Evolutionary conservation across 2,797 vertebrate species (phyloP), one percentile per base, ranked within the genome.

Genomic region (Gymnoscopelus microlampas): DNA sequence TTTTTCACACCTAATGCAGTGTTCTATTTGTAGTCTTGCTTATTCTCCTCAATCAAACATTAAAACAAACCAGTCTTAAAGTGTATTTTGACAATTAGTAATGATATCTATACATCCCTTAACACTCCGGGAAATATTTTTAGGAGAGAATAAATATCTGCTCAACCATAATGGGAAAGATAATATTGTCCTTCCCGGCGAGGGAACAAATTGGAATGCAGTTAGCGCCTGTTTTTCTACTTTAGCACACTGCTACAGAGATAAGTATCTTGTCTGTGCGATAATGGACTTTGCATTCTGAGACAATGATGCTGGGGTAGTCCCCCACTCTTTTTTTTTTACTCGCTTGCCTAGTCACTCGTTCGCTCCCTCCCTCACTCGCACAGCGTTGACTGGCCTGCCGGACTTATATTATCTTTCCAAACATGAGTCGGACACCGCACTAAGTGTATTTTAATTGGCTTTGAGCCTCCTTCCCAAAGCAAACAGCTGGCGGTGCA

Each of bases 361-460:
- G 3, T 26, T 49, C 35, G 14, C 11, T 24, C 44, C 15, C 9
- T 15, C 32, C 29, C 75, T 39, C 68, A 10, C 7, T 44, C 39
- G 8, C 8, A 67, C 65, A 26, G 70, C 66, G 81, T 87, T 65
- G 82, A 88, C 83, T 84, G 77, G 84, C 82, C 84, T 86, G 70
- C 78, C 88, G 91, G 85, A 90, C 89, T 87, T 86, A 85, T 90
- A 91, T 95, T 95, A 94, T 95, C 91, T 91, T 84, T 92, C 88
- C 92, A 91, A 94, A 93, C 88, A 95, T 87, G 91, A 91, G 89
- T 86, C 80, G 91, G 88, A 93, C 88, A 86, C 85, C 89, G 90
- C 77, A 70, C 89, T 85, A 87, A 93, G 93, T 95, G 94, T 97
- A 93, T 97, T 98, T 97, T 94, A 90, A 94, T 97, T 98, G 96